A percentile compares a stretch with the other conserved stretches of the same genome.
Conservation (phyloP, 2,113 vertebrate genomes). For the Paramormyrops kingsleyae region DNA sequence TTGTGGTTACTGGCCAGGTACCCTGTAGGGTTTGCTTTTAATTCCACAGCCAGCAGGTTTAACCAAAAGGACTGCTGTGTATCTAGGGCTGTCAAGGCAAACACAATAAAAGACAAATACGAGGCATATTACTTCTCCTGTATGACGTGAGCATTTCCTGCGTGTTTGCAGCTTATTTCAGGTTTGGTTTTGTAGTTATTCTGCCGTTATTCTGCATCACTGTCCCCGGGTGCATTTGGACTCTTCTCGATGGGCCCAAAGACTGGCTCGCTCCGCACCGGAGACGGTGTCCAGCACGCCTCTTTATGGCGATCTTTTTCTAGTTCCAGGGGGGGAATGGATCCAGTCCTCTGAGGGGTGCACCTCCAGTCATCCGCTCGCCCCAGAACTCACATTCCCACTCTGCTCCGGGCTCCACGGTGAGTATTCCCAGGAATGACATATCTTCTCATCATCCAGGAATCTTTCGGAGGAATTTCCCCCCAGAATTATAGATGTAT, state of each 20-base stretch:
- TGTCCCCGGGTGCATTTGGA: not conserved
- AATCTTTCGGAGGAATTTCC: not conserved
- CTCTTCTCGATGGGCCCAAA: not conserved
- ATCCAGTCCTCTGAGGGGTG: constrained; percentile 90
- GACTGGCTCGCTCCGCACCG: not conserved
- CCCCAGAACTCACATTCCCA: constrained; percentile 96
- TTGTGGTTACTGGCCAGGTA: not conserved
- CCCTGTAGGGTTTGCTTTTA: not conserved
- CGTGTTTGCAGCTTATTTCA: not conserved
- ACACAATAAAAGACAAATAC: not conserved
- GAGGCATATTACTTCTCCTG: not conserved
- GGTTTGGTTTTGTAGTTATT: not conserved
- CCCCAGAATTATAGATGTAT: not conserved
- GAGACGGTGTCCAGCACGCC: not conserved
- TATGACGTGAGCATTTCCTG: not conserved
- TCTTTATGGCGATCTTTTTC: not conserved
- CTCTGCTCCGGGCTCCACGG: constrained; percentile 84
- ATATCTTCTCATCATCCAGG: not conserved
- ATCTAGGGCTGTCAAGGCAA: not conserved
- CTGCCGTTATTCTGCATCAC: not conserved
- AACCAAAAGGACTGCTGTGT: not conserved
- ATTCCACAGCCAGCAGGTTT: not conserved
- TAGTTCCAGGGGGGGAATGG: constrained; percentile 97
- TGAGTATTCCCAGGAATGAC: constrained; percentile 52
- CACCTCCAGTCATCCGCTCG: constrained; percentile 85